Evolutionary conservation across 2,797 vertebrate species (phyloP), one percentile per base, ranked within the genome.

Genomic region (Eidolon dupreanum): DNA sequence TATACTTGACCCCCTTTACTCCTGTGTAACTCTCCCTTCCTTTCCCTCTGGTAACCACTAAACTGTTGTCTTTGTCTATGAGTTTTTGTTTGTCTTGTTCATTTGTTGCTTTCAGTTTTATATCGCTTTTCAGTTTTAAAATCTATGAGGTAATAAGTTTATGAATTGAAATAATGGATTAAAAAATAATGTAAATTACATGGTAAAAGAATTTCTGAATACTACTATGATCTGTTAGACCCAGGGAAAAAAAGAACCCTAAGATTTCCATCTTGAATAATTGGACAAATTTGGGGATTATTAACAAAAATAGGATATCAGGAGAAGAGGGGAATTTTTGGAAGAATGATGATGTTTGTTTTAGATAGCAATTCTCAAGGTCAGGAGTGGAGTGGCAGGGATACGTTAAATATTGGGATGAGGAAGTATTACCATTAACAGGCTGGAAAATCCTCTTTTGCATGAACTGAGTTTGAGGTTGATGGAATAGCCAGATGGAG

Each of bases 161-260:
- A 79, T 65, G 31, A 77, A 49, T 79, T 84, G 73, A 95, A 89
- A 78, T 92, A 93, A 70, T 84, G 65, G 26, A 19, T 55, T 24
- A 63, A 83, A 93, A 61, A 74, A 75, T 79, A 38, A 74, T n/a
- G 19, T 93, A 9, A 77, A 78, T 71, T 84, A 31, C 9, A 10
- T 51, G 31, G 11, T 84, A 57, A 78, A 94, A 87, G 31, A 78
- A 49, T 36, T 84, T 10, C 28, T 88, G 65, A n/a, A 41, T 28
- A 94, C n/a, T 77, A 1, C 77, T 57, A 26, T 31, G 38, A 68
- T 78, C 8, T 84, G 36, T 66, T 92, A 24, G 22, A 84, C 33
- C 20, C 24, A 22, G n/a, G 33, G 28, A 9, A 7, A 51, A 68
- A 70, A 94, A 53, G 46, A n/a, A 41, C 16, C 31, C 61, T 81